phyloP scores from a whole-genome alignment of 2,113 vertebrate species.

The Misgurnus anguillicaudatus region DNA sequence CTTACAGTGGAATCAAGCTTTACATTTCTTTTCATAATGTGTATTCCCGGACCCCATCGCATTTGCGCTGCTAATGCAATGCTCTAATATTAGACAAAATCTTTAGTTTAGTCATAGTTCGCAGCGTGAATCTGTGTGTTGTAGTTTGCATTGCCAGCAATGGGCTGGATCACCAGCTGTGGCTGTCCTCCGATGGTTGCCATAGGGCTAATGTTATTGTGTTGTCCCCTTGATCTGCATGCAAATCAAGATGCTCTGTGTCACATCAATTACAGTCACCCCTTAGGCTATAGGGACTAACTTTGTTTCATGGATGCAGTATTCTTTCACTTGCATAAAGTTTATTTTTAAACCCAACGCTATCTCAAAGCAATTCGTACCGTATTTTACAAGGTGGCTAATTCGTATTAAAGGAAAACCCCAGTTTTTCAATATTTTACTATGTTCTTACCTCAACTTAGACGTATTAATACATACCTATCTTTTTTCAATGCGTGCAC shows the following conservation, averaged over 20 bases:
- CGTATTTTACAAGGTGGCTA: no score
- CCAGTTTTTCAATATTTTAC: no score
- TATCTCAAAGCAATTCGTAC: no score
- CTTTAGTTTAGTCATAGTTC: not conserved
- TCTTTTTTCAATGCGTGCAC: no score
- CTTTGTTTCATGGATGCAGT: constrained; percentile 51
- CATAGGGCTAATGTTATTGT: constrained; percentile 40
- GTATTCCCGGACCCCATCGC: no score
- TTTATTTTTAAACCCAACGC: not conserved
- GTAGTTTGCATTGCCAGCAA: constrained; percentile 2
- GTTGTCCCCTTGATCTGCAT: constrained; percentile 20
- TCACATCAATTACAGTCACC: constrained; percentile 7
- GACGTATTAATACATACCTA: no score
- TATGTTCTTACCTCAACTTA: no score
- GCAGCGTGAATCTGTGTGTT: not conserved
- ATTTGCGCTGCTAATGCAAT: no score
- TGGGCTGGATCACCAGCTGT: constrained; percentile 8
- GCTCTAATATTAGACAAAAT: no score
- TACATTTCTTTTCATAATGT: no score
- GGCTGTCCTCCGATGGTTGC: constrained; percentile 28
- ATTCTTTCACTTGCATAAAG: constrained; percentile 28
- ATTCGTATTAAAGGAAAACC: no score
- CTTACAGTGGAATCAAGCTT: no score
- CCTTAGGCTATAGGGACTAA: constrained; percentile 1
- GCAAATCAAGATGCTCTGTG: constrained; percentile 28